phyloP scores from a whole-genome alignment of 2,113 vertebrate genomes.

The Marcusenius ussheri region DNA sequence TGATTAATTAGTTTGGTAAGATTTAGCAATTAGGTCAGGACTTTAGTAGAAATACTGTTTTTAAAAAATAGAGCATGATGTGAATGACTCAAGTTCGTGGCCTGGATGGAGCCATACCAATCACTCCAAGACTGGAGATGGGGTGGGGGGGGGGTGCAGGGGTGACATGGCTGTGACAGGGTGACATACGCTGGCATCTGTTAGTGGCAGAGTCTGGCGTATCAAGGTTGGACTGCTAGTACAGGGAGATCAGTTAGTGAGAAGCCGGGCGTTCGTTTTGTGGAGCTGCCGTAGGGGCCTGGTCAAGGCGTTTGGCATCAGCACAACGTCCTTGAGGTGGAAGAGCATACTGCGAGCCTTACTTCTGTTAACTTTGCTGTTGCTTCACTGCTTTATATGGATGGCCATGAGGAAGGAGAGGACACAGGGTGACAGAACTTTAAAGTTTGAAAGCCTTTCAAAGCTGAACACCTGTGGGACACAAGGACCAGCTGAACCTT shows the following conservation, averaged over 20 bases:
- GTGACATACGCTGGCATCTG: background rate
- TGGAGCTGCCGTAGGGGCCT: background rate
- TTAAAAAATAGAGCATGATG: background rate
- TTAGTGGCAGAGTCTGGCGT: background rate
- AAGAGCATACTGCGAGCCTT: background rate
- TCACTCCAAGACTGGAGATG: background rate
- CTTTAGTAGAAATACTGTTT: conserved; percentile 8
- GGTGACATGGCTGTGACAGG: background rate
- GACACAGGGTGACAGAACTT: background rate
- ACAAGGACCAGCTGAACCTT: too few relatives aligned
- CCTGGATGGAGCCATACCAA: background rate
- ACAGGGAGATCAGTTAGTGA: background rate
- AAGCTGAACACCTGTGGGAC: too few relatives aligned
- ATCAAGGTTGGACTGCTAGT: background rate
- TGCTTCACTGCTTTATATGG: background rate
- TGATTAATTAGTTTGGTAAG: conserved; percentile 86
- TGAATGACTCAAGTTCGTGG: background rate
- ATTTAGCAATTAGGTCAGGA: conserved; percentile 72
- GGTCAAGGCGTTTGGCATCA: background rate
- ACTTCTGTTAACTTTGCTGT: background rate
- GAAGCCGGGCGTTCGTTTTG: background rate
- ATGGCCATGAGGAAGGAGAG: background rate
- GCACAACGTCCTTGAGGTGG: background rate
- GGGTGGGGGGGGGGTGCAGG: background rate
- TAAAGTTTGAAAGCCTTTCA: too few relatives aligned